Percentiles rank a stretch among this genome's conserved stretches.
Evolutionary conservation across 2,888 invertebrate species (phyloP).

Genomic region (Argynnis bischoffii): DNA sequence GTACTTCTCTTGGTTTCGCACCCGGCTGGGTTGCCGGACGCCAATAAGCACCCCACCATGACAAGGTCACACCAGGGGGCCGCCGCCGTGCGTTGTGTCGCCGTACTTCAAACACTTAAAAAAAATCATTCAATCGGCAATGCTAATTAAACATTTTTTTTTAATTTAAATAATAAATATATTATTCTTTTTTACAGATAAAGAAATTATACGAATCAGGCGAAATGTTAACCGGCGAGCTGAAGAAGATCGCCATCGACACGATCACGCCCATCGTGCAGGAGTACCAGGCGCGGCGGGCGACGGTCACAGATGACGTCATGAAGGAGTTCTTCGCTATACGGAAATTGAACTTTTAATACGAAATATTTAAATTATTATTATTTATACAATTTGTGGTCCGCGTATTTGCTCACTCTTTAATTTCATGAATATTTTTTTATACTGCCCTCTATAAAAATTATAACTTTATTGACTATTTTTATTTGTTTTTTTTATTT

Average conservation of each 20-base stretch:
- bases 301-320: constrained; percentile 91
- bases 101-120: too few relatives aligned
- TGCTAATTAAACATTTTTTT: background rate
- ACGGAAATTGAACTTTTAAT: constrained; percentile 85
- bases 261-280: constrained; percentile 85
- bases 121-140: too few relatives aligned
- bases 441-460: too few relatives aligned
- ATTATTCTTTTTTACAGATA: constrained; percentile 55
- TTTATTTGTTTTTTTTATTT: too few relatives aligned
- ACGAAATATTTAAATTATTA: background rate
- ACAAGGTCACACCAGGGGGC: too few relatives aligned
- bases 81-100: too few relatives aligned
- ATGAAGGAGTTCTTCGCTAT: constrained; percentile 93
- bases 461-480: too few relatives aligned
- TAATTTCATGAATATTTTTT: too few relatives aligned
- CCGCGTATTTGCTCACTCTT: too few relatives aligned
- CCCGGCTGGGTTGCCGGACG: too few relatives aligned
- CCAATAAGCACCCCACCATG: too few relatives aligned
- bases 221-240: constrained; percentile 94
- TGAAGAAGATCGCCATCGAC: constrained; percentile 95
- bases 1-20: too few relatives aligned
- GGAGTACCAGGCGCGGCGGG: constrained; percentile 91
- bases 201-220: constrained; percentile 92
- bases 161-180: background rate
- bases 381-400: background rate